These are phyloP conservation scores for Radopholus similis DNA, from an alignment of 1,140 invertebrate species.

Conservation along the genomic window DNA sequence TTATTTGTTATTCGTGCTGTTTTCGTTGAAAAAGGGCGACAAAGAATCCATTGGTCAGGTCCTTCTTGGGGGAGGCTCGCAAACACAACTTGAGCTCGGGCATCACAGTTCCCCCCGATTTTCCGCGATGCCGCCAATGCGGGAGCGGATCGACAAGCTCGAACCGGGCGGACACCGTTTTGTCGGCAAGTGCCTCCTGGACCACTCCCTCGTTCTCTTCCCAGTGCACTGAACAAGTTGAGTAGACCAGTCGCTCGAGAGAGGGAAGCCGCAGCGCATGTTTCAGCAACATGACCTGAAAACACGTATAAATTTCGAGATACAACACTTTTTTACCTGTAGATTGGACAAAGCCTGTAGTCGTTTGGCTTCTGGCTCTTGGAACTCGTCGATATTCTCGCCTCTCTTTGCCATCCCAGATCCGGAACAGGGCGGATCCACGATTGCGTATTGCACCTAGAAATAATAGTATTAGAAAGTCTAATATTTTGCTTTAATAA, in stretches of 20 bases:
- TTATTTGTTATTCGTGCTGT: background rate
- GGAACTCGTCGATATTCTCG: slow-evolving; percentile 60
- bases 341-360: slow-evolving; percentile 73
- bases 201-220: slow-evolving; percentile 90
- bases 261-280: slow-evolving; percentile 81
- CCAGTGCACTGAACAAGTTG: slow-evolving; percentile 82
- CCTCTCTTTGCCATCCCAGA: slow-evolving; percentile 72
- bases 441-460: slow-evolving; percentile 79
- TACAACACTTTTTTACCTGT: slow-evolving; percentile 68
- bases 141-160: slow-evolving; percentile 53
- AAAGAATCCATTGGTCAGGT: slow-evolving; percentile 88
- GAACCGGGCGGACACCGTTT: slow-evolving; percentile 37
- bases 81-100: slow-evolving; percentile 67
- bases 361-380: slow-evolving; percentile 61
- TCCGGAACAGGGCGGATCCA: slow-evolving; percentile 92
- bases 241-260: slow-evolving; percentile 82
- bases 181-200: slow-evolving; percentile 62
- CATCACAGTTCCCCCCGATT: background rate
- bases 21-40: slow-evolving; percentile 72
- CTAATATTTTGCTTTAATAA: slow-evolving; percentile 12
- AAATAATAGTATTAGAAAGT: slow-evolving; percentile 61
- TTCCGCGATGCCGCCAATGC: slow-evolving; percentile 59
- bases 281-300: slow-evolving; percentile 70
- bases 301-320: background rate
- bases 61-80: slow-evolving; percentile 71